These are phyloP conservation scores for Leptosomus discolor DNA, from an alignment of 2,113 vertebrate species.

Conservation along the genomic window DNA sequence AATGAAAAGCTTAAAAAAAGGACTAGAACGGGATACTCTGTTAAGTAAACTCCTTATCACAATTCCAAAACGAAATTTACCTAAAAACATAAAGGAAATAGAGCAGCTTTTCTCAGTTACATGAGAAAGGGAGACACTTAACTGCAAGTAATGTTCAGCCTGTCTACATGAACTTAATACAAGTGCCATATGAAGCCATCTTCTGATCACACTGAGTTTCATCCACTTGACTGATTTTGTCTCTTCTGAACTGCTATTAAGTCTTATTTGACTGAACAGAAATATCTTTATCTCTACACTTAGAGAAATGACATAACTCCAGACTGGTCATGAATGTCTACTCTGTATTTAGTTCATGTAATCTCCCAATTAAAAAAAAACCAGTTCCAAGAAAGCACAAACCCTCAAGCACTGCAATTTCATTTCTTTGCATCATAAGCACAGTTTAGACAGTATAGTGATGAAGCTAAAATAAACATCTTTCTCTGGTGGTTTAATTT, in stretches of 20 bases:
- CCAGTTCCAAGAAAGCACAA: neutral
- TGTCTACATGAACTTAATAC: neutral
- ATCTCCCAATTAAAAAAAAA: neutral
- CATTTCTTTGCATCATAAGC: neutral
- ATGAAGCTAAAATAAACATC: neutral
- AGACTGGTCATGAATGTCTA: neutral
- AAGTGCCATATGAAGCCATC: neutral
- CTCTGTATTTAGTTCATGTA: neutral
- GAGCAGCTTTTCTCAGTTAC: neutral
- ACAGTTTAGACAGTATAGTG: neutral
- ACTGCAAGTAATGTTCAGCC: neutral
- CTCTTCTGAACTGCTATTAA: neutral
- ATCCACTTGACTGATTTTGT: neutral
- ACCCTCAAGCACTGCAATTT: neutral
- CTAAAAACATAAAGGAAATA: neutral
- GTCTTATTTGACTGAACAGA: neutral
- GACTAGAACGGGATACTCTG: neutral
- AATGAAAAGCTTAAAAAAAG: neutral
- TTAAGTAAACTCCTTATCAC: neutral
- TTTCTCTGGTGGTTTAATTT: neutral
- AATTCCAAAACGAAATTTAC: neutral
- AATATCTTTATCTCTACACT: neutral
- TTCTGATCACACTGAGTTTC: neutral
- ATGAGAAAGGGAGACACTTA: neutral
- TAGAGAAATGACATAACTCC: neutral